A percentile compares a stretch with the other conserved stretches of the same genome.
Conservation (phyloP, 2,888 invertebrate genomes). For the Steinernema carpocapsae region DNA sequence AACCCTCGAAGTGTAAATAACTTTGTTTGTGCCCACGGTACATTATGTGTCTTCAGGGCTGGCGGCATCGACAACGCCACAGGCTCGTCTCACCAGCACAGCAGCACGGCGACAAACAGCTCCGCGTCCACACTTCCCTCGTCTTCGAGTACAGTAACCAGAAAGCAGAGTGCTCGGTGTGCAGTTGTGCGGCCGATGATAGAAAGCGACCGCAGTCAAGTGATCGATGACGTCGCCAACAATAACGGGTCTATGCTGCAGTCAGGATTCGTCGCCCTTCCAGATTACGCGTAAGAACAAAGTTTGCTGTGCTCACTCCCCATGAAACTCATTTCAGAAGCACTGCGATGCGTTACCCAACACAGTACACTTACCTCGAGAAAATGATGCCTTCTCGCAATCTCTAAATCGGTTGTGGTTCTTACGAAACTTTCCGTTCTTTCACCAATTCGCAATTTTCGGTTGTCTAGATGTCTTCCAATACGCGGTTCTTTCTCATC, state of each 20-base stretch:
- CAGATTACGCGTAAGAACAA: neutral
- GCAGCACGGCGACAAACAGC: neutral
- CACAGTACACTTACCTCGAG: slow-evolving; percentile 22
- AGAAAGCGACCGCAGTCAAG: slow-evolving; percentile 33
- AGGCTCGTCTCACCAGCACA: slow-evolving; percentile 8
- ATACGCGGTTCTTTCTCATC: slow-evolving; percentile 28
- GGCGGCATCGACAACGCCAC: neutral
- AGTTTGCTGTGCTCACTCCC: neutral
- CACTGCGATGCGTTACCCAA: neutral
- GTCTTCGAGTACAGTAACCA: neutral
- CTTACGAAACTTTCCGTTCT: neutral
- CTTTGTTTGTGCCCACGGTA: neutral
- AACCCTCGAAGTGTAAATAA: slow-evolving; percentile 10
- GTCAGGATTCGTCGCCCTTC: slow-evolving; percentile 13
- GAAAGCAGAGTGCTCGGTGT: slow-evolving; percentile 38
- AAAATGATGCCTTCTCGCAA: slow-evolving; percentile 28
- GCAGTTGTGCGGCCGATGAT: slow-evolving; percentile 46
- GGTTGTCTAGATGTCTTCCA: slow-evolving; percentile 26
- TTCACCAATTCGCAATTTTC: slow-evolving; percentile 9
- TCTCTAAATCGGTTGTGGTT: neutral
- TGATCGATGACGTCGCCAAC: neutral
- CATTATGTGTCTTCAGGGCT: neutral
- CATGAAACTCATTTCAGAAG: neutral
- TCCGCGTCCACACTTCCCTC: neutral
- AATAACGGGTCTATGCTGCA: slow-evolving; percentile 7